These are phyloP conservation scores for Himalopsyche tibetana DNA, from an alignment of 2,888 invertebrate genomes.

Conservation along the genomic window DNA sequence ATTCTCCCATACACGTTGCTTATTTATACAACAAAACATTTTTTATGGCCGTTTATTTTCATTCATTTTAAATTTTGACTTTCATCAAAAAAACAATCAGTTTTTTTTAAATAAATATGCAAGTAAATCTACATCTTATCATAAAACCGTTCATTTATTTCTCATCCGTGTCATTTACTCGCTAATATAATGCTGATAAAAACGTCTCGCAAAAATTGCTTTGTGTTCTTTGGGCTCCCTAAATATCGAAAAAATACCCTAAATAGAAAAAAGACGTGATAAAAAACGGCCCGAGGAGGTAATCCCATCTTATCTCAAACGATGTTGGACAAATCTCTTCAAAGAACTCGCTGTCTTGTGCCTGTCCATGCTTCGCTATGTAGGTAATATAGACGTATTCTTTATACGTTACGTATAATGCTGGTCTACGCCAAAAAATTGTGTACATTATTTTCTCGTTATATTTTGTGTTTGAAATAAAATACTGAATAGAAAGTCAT, in stretches of 20 bases:
- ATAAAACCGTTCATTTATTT: not conserved
- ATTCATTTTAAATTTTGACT: too few relatives aligned
- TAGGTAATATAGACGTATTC: not conserved
- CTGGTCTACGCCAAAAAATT: constrained; percentile 9
- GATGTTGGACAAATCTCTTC: constrained; percentile 63
- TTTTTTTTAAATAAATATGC: too few relatives aligned
- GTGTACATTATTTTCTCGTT: too few relatives aligned
- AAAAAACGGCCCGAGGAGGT: constrained; percentile 53
- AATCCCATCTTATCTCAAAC: constrained; percentile 62
- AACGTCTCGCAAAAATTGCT: constrained; percentile 4
- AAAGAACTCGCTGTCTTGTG: constrained; percentile 40
- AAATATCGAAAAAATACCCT: constrained; percentile 46
- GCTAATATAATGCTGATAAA: constrained; percentile 20
- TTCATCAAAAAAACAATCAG: too few relatives aligned
- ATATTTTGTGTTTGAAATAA: too few relatives aligned
- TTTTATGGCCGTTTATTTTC: too few relatives aligned
- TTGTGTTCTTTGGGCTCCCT: constrained; percentile 29
- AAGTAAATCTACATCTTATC: too few relatives aligned
- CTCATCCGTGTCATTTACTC: not conserved
- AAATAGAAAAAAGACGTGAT: constrained; percentile 58
- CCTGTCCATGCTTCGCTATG: constrained; percentile 12
- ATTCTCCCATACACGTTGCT: too few relatives aligned
- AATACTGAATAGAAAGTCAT: too few relatives aligned
- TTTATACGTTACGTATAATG: not conserved
- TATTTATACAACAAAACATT: too few relatives aligned